These are phyloP conservation scores for Regulus satrapa DNA, from an alignment of 2,113 vertebrate species.

Conservation along the genomic window DNA sequence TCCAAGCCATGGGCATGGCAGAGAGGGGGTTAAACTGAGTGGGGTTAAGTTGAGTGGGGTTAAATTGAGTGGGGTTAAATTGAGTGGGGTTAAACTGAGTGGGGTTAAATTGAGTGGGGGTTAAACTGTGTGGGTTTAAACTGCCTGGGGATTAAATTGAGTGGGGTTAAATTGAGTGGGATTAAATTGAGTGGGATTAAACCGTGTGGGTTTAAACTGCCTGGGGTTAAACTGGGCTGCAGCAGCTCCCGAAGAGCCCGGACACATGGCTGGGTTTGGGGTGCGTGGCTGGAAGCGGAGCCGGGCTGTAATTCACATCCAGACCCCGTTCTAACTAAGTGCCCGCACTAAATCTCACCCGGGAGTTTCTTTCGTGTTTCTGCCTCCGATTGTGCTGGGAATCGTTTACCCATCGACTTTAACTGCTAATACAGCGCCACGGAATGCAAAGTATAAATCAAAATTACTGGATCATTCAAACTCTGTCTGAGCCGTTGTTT, in stretches of 20 bases:
- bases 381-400: constrained; percentile 54
- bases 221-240: constrained; percentile 39
- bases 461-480: constrained; percentile 73
- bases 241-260: constrained; percentile 14
- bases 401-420: constrained; percentile 68
- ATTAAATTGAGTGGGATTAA: too few species aligned
- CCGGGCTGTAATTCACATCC: constrained; percentile 30
- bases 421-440: constrained; percentile 71
- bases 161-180: too few species aligned
- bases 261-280: background rate
- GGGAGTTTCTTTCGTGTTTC: constrained; percentile 57
- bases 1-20: too few species aligned
- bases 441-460: constrained; percentile 77
- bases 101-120: too few species aligned
- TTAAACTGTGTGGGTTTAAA: too few species aligned
- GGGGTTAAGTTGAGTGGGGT: too few species aligned
- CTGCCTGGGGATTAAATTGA: too few species aligned
- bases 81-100: too few species aligned
- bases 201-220: too few species aligned
- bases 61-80: too few species aligned
- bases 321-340: background rate
- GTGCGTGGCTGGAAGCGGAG: constrained; percentile 33
- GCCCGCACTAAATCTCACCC: background rate
- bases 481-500: constrained; percentile 69
- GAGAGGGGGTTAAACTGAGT: background rate